These are phyloP conservation scores for Halotydeus destructor DNA, from an alignment of 1,140 invertebrate genomes.

Conservation along the genomic window DNA sequence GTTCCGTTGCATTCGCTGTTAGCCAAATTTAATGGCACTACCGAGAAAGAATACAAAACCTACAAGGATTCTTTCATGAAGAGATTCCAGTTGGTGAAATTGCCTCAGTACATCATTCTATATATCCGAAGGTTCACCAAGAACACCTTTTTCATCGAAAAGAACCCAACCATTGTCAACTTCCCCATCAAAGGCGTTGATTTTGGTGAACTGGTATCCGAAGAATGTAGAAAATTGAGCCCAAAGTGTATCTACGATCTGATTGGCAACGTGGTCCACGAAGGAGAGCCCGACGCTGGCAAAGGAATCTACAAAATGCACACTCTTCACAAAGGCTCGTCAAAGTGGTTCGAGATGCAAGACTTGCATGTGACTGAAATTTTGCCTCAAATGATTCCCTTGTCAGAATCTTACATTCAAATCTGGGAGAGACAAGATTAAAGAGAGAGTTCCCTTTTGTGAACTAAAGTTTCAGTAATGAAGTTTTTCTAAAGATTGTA, in stretches of 20 bases:
- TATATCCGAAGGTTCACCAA: slow-evolving; percentile 97
- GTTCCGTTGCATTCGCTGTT: slow-evolving; percentile 81
- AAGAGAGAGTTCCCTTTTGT: no score
- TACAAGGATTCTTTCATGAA: slow-evolving; percentile 98
- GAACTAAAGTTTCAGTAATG: no score
- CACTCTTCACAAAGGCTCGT: slow-evolving; percentile 67
- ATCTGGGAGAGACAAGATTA: slow-evolving; percentile 20
- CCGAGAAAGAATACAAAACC: slow-evolving; percentile 96
- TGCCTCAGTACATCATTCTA: slow-evolving; percentile 87
- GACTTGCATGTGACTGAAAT: slow-evolving; percentile 96
- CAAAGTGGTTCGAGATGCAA: slow-evolving; percentile 85
- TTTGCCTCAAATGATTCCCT: slow-evolving; percentile 94
- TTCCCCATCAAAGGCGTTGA: slow-evolving; percentile 96
- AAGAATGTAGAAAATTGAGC: slow-evolving; percentile 54
- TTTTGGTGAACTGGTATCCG: slow-evolving; percentile 72
- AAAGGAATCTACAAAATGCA: slow-evolving; percentile 74
- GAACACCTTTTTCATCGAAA: slow-evolving; percentile 96
- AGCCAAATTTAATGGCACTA: slow-evolving; percentile 84
- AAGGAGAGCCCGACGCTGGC: slow-evolving; percentile 78
- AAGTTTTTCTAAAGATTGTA: no score
- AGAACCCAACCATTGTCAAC: slow-evolving; percentile 98
- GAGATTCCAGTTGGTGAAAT: slow-evolving; percentile 75
- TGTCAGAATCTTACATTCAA: slow-evolving; percentile 97
- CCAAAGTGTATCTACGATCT: slow-evolving; percentile 78
- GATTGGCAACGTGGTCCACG: slow-evolving; percentile 93